Evolutionary conservation across 2,113 vertebrate species (phyloP).

Genomic region (Elephantulus edwardii): DNA sequence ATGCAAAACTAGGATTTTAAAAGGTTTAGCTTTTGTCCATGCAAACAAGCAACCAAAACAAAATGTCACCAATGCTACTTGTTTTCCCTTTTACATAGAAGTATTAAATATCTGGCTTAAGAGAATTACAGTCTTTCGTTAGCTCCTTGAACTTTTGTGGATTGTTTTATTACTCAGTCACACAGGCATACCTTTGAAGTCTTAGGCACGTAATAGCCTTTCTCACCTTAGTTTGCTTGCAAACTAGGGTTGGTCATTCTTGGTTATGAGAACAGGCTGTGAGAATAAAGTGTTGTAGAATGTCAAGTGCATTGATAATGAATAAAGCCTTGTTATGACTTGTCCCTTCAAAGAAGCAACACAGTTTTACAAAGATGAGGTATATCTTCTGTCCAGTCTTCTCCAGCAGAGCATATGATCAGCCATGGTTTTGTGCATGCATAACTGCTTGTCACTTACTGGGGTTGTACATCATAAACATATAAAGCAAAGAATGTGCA

Average conservation of each 20-base stretch:
- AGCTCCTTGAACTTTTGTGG: neutral
- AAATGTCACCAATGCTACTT: neutral
- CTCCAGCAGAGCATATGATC: rapidly evolving
- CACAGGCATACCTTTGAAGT: neutral
- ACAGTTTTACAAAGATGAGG: neutral
- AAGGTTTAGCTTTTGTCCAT: neutral
- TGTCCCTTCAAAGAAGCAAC: neutral
- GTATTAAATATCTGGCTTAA: no score
- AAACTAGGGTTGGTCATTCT: neutral
- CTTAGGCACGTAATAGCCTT: neutral
- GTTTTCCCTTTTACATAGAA: neutral
- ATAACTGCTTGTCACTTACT: neutral
- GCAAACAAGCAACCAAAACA: neutral
- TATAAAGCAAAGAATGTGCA: neutral
- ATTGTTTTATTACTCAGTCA: neutral
- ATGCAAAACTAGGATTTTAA: neutral
- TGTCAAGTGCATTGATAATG: neutral
- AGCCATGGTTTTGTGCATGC: neutral
- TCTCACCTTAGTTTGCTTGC: neutral
- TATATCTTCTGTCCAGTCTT: neutral
- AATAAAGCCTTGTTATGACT: neutral
- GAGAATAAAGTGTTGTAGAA: neutral
- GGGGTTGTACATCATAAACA: neutral
- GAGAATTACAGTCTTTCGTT: neutral
- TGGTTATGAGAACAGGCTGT: neutral